Percentiles rank a stretch among this genome's conserved stretches.
phyloP scores from a whole-genome alignment of 2,113 vertebrate species.

The Seriola rivoliana region DNA sequence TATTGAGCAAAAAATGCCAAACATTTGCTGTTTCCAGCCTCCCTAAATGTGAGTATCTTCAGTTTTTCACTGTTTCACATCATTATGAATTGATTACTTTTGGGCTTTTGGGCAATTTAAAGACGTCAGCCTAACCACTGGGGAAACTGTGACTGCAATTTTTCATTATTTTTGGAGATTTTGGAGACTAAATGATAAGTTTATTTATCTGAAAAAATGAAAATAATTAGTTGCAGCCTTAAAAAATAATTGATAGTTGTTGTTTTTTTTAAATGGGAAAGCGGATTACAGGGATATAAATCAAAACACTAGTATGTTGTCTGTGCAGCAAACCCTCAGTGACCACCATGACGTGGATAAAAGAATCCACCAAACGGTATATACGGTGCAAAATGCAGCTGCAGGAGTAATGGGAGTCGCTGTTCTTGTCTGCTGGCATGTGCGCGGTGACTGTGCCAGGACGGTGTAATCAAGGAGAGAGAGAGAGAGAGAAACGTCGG shows the following conservation, averaged over 20 bases:
- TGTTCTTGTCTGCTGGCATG: conserved; percentile 19
- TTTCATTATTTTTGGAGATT: neutral
- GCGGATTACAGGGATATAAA: neutral
- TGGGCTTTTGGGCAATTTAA: neutral
- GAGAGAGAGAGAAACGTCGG: conserved; percentile 17
- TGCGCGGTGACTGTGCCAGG: conserved; percentile 6
- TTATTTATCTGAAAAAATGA: neutral
- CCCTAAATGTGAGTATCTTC: neutral
- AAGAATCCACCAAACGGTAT: neutral
- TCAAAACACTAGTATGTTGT: neutral
- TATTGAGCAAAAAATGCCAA: neutral
- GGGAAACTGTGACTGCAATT: too few species aligned
- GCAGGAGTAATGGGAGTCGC: conserved; percentile 13
- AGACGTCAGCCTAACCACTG: neutral
- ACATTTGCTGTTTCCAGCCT: too few species aligned
- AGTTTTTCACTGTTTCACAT: neutral
- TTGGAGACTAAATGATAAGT: neutral
- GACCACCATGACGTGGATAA: neutral
- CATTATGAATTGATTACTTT: neutral
- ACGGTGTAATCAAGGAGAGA: conserved; percentile 53
- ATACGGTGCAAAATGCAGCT: neutral
- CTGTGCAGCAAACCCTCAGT: conserved; percentile 18
- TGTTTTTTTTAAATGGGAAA: neutral
- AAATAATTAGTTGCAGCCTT: neutral
- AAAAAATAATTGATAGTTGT: neutral